Conservation (phyloP, 2,888 invertebrate species). For the Protophormia terraenovae region DNA sequence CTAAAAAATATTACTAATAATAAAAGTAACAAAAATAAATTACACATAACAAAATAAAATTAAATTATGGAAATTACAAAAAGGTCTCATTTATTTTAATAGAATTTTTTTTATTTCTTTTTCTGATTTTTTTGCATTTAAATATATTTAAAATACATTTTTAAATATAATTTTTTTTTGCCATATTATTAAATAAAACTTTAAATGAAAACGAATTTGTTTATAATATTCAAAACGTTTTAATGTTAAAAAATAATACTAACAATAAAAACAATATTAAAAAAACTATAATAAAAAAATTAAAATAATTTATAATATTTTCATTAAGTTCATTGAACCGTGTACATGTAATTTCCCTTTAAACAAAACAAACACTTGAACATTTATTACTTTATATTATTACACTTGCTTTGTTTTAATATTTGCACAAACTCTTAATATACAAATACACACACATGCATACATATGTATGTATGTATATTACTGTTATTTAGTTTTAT, state of each 20-base stretch:
- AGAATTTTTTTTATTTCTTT: too few relatives aligned
- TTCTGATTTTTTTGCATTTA: too few relatives aligned
- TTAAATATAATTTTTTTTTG: not conserved
- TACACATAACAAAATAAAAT: not conserved
- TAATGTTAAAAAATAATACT: slow-evolving; percentile 11
- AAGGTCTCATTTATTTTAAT: slow-evolving; percentile 7
- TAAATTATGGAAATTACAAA: slow-evolving; percentile 20
- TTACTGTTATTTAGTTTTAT: slow-evolving; percentile 36
- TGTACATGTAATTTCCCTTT: slow-evolving; percentile 62
- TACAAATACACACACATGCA: not conserved
- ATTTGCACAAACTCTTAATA: not conserved
- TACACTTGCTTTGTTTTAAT: too few relatives aligned
- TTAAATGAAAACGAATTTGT: slow-evolving; percentile 16
- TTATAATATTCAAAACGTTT: slow-evolving; percentile 27
- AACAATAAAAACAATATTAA: not conserved
- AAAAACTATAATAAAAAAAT: slow-evolving; percentile 8
- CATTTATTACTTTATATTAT: too few relatives aligned
- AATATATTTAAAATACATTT: too few relatives aligned
- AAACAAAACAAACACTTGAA: slow-evolving; percentile 15
- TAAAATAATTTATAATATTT: slow-evolving; percentile 39
- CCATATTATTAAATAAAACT: not conserved
- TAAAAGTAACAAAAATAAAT: not conserved
- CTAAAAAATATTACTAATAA: not conserved
- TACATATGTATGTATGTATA: too few relatives aligned
- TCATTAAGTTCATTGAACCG: slow-evolving; percentile 64